Base-by-base conservation (phyloP, 2,888 invertebrate species). In the Erpobdella octoculata region DNA sequence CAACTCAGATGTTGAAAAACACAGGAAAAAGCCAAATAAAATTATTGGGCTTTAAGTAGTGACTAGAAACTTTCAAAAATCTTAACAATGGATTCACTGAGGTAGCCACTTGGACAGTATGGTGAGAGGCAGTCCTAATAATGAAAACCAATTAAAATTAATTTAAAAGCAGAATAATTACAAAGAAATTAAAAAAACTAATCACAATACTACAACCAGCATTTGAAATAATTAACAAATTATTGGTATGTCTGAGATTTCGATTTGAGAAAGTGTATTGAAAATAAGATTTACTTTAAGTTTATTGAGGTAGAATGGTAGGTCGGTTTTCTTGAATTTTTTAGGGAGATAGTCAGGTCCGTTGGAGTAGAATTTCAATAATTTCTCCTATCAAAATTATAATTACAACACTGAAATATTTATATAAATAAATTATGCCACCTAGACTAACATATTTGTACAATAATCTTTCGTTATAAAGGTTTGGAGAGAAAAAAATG, bases 21-120 rank as follows among this genome's bases (percentile, higher is more conserved):
- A 53, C 1, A 53, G 21, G 9, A 5, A n/a, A n/a, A n/a, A 53
- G 8, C 5, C 53, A 53, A 18, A 18, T 41, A 5, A 53, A 53
- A 53, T 53, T 4, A 53, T 25, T 21, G 21, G 18, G 48, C n/a
- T n/a, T n/a, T n/a, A n/a, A n/a, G n/a, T n/a, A n/a, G n/a, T n/a
- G n/a, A n/a, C n/a, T 28, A 53, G 18, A 53, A 53, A 8, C 28
- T 53, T 28, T 53, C 53, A 53, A 53, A 53, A 6, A 53, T 28
- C 8, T 53, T 53, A 28, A 53, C 53, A 53, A 53, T 53, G 53
- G 53, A 53, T 28, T 53, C 53, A 53, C 53, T 53, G 28, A 53
- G 53, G 53, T 53, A 53, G 5, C 53, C 53, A 12, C 53, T 53
- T 12, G 53, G 53, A 53, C 53, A 53, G 28, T 25, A 53, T 1